phyloP scores from a whole-genome alignment of 2,888 invertebrate species.

The Tachina grossa region DNA sequence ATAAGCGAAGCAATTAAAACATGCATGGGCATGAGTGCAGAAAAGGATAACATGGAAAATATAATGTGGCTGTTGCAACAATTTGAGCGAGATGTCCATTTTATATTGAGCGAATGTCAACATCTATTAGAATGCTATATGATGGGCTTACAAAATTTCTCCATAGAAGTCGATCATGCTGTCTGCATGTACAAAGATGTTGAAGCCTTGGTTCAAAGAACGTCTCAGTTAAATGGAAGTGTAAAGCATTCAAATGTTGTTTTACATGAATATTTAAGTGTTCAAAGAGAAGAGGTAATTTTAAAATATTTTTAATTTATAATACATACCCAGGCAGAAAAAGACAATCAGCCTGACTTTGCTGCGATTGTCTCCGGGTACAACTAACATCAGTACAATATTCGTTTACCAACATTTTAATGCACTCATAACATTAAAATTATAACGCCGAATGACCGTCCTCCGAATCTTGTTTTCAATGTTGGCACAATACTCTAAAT shows the following conservation, averaged over 20 bases:
- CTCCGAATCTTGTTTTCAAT: too few species aligned
- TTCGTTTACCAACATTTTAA: too few species aligned
- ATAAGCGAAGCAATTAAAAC: conserved; percentile 61
- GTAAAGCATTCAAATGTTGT: conserved; percentile 69
- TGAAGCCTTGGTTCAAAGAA: conserved; percentile 20
- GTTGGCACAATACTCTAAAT: too few species aligned
- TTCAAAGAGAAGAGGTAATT: conserved; percentile 36
- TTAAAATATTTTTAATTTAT: neutral
- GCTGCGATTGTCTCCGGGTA: too few species aligned
- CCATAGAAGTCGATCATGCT: conserved; percentile 75
- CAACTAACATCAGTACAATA: too few species aligned
- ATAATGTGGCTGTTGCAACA: conserved; percentile 72
- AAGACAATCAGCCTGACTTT: too few species aligned
- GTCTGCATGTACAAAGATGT: conserved; percentile 64
- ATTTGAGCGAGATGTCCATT: conserved; percentile 73
- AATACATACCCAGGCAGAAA: too few species aligned
- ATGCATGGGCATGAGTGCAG: conserved; percentile 8
- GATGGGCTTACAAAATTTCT: conserved; percentile 75
- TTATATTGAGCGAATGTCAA: conserved; percentile 74
- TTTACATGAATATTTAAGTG: conserved; percentile 23
- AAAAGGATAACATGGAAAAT: conserved; percentile 24
- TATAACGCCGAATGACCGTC: too few species aligned
- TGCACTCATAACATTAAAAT: too few species aligned
- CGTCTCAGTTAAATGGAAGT: conserved; percentile 56
- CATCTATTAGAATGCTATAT: conserved; percentile 71